A percentile compares a stretch with the other conserved stretches of the same genome.
Evolutionary conservation across 2,113 vertebrate species (phyloP).

Genomic region (Marmota flaviventris): DNA sequence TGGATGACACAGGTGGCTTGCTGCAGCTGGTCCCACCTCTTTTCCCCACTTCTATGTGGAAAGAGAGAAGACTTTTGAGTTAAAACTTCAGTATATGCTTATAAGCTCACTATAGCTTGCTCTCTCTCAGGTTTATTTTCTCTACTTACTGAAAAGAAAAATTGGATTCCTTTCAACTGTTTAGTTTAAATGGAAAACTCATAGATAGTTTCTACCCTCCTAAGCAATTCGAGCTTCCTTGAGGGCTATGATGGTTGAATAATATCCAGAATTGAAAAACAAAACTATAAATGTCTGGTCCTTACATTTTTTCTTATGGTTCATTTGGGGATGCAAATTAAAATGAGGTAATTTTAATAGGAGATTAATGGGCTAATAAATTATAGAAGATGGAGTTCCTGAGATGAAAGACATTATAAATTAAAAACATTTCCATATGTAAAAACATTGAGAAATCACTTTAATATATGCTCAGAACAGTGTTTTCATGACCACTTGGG

Average conservation of each 20-base stretch:
- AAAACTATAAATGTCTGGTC: not conserved
- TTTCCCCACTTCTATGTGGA: not conserved
- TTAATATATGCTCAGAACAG: not conserved
- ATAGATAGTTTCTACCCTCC: not conserved
- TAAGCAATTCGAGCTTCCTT: slow-evolving; percentile 49
- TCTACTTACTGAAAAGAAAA: not conserved
- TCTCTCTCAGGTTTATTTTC: slow-evolving; percentile 23
- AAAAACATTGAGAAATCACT: not conserved
- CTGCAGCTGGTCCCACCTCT: not conserved
- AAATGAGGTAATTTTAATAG: not conserved
- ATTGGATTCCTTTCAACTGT: not conserved
- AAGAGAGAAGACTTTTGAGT: slow-evolving; percentile 20
- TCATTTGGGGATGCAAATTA: slow-evolving; percentile 2
- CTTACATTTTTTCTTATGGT: not conserved
- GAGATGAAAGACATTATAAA: not conserved
- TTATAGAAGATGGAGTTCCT: not conserved
- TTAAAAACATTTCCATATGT: not conserved
- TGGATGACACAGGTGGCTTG: fast-evolving
- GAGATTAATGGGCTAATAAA: not conserved
- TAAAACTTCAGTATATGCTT: not conserved
- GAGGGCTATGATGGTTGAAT: not conserved
- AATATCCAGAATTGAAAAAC: slow-evolving; percentile 7
- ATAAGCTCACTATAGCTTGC: not conserved
- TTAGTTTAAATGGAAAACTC: slow-evolving; percentile 23
- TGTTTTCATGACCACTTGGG: not conserved